Conservation (phyloP, 2,888 invertebrate species). For the Dilophus febrilis region DNA sequence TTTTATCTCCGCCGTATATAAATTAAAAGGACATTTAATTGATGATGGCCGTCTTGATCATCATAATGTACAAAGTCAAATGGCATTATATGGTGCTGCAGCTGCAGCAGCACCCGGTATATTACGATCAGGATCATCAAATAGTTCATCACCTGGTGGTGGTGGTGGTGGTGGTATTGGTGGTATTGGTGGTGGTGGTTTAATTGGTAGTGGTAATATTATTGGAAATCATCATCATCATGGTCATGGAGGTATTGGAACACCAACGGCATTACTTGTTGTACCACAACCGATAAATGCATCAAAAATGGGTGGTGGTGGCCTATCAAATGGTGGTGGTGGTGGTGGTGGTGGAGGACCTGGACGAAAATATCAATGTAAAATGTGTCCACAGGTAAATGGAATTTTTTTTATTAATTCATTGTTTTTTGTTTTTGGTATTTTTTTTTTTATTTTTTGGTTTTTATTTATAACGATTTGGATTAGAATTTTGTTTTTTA, state of each 20-base stretch:
- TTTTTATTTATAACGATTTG: too few species aligned
- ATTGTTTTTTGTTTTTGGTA: too few species aligned
- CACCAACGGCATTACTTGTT: conserved; percentile 51
- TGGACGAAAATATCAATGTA: conserved; percentile 77
- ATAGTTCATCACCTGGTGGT: conserved; percentile 18
- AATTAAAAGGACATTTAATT: conserved; percentile 25
- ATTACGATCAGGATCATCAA: conserved; percentile 17
- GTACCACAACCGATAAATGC: conserved; percentile 78
- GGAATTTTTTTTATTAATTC: too few species aligned
- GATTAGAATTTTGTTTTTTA: too few species aligned
- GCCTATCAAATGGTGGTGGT: too few species aligned
- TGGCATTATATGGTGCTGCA: conserved; percentile 14
- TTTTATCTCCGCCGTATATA: not conserved
- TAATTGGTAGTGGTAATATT: conserved; percentile 27
- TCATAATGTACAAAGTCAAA: conserved; percentile 24
- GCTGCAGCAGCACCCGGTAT: too few species aligned
- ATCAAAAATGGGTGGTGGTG: conserved; percentile 34
- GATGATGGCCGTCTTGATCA: conserved; percentile 31
- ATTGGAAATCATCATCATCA: conserved; percentile 18
- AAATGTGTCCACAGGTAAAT: conserved; percentile 92
- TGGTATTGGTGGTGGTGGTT: conserved; percentile 18
- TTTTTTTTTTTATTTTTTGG: too few species aligned
- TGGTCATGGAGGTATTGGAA: conserved; percentile 25
- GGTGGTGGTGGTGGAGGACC: conserved; percentile 19
- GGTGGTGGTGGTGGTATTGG: conserved; percentile 18